Evolutionary conservation across 2,888 invertebrate genomes (phyloP).

Genomic region (Callyntrura sp.): DNA sequence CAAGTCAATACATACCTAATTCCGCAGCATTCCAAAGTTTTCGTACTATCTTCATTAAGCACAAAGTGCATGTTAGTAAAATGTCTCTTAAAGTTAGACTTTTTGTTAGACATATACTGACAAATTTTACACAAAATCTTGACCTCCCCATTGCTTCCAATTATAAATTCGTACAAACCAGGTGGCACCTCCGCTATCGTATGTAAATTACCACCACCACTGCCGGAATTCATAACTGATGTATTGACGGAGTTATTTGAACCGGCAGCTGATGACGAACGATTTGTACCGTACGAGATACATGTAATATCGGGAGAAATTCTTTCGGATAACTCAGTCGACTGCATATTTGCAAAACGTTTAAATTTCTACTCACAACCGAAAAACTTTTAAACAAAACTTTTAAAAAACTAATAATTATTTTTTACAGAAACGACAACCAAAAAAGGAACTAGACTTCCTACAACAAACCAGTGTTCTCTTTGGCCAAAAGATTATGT

Average conservation of each 20-base stretch:
- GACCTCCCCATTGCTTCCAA: conserved; percentile 66
- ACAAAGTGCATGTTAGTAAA: conserved; percentile 85
- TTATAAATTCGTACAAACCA: conserved; percentile 49
- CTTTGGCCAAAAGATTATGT: not conserved
- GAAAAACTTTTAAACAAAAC: not conserved
- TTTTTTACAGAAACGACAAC: not conserved
- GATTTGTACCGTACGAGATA: not conserved
- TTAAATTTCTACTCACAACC: not conserved
- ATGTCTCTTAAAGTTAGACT: conserved; percentile 85
- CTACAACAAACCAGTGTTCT: not conserved
- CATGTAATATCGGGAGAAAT: conserved; percentile 62
- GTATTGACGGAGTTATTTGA: not conserved
- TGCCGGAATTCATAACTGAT: not conserved
- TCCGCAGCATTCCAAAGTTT: conserved; percentile 67
- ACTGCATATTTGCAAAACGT: conserved; percentile 31
- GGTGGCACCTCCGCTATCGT: conserved; percentile 49
- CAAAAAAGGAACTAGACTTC: not conserved
- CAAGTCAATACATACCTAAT: conserved; percentile 52
- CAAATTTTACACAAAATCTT: conserved; percentile 71
- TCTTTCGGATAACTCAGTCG: not conserved
- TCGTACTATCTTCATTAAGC: conserved; percentile 33
- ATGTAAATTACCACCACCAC: not conserved
- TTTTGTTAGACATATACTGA: conserved; percentile 84
- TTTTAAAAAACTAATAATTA: not conserved
- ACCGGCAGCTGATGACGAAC: not conserved